A percentile compares a stretch with the other conserved stretches of the same genome.
phyloP scores from a whole-genome alignment of 2,797 vertebrate genomes.

The Urosaurus nigricauda region DNA sequence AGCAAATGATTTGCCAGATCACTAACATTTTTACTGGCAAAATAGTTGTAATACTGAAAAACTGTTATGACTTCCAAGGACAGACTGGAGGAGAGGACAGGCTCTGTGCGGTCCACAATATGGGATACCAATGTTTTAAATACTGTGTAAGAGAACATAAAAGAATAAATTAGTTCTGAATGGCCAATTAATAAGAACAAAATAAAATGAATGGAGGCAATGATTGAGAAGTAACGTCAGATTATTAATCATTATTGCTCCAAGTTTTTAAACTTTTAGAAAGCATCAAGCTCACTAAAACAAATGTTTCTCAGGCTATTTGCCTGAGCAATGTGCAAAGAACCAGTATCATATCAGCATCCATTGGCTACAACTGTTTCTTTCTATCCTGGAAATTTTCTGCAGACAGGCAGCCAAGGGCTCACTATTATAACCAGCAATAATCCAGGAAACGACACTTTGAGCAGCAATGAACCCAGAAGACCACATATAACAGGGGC shows the following conservation, averaged over 20 bases:
- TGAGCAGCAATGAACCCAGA: too few species aligned
- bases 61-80: slow-evolving; percentile 91
- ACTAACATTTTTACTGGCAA: slow-evolving; percentile 83
- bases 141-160: slow-evolving; percentile 75
- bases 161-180: slow-evolving; percentile 20
- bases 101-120: slow-evolving; percentile 89
- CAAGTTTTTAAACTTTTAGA: slow-evolving; percentile 1
- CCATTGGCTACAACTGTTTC: too few species aligned
- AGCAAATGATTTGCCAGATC: slow-evolving; percentile 91
- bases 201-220: slow-evolving; percentile 8
- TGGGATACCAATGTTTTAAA: slow-evolving; percentile 89
- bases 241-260: slow-evolving; percentile 33
- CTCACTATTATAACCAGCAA: too few species aligned
- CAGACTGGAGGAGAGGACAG: slow-evolving; percentile 79
- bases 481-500: too few species aligned
- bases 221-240: rapidly evolving
- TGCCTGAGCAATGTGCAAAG: too few species aligned
- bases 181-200: background rate
- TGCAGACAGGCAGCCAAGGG: too few species aligned
- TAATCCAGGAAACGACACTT: too few species aligned
- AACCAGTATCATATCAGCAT: too few species aligned
- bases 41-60: slow-evolving; percentile 94
- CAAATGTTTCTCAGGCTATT: background rate
- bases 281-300: background rate
- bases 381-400: too few species aligned